Evolutionary conservation across 2,888 invertebrate species (phyloP).

Genomic region (Chrysolina haemoptera): DNA sequence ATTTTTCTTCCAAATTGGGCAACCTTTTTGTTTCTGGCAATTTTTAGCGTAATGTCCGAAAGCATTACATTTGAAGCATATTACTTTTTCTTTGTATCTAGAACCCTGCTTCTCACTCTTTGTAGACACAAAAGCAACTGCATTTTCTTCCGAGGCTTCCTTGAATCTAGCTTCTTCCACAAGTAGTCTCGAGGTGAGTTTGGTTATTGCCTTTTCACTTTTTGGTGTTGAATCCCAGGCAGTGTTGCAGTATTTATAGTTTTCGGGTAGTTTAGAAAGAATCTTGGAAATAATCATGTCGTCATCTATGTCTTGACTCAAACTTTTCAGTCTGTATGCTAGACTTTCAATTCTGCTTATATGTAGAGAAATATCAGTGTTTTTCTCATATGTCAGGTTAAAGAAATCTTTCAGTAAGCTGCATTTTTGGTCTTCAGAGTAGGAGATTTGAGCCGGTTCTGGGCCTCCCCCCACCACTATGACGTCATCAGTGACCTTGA

Average conservation of each 20-base stretch:
- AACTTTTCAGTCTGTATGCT: conserved; percentile 1
- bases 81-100: too few species aligned
- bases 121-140: too few species aligned
- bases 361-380: conserved; percentile 5
- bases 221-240: conserved; percentile 12
- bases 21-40: too few species aligned
- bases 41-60: too few species aligned
- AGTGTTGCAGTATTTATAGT: background rate
- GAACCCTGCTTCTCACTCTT: too few species aligned
- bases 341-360: background rate
- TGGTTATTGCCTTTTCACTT: background rate
- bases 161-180: too few species aligned
- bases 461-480: too few species aligned
- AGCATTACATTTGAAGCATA: too few species aligned
- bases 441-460: too few species aligned
- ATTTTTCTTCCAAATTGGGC: too few species aligned
- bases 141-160: too few species aligned
- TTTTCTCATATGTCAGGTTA: conserved; percentile 28
- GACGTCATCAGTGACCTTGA: too few species aligned
- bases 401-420: conserved; percentile 32
- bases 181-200: conserved; percentile 6
- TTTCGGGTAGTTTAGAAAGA: background rate
- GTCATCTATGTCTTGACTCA: background rate
- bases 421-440: conserved; percentile 36
- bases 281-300: background rate